Conservation (phyloP, 2,888 invertebrate genomes). For the Cataglyphis rosenhaueri region DNA sequence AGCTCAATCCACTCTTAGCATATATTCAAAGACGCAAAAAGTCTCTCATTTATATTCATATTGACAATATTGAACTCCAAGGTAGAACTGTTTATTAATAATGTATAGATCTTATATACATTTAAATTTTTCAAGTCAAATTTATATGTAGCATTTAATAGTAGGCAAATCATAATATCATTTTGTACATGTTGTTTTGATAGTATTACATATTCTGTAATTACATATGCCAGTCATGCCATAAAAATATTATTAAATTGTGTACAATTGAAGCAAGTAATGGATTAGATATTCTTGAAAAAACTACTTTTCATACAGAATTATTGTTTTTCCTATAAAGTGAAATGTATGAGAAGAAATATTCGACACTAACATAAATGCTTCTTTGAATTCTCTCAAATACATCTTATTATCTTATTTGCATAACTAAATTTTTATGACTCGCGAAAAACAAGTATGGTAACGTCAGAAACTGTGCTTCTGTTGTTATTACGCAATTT, state of each 20-base stretch:
- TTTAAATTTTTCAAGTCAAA: neutral
- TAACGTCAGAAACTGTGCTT: neutral
- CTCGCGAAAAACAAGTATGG: neutral
- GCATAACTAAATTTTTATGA: neutral
- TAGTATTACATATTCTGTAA: neutral
- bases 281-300: neutral
- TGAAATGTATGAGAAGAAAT: neutral
- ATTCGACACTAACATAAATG: neutral
- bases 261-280: neutral
- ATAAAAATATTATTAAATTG: neutral
- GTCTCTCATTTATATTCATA: neutral
- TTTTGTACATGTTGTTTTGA: neutral
- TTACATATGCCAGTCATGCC: neutral
- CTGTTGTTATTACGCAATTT: neutral
- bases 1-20: neutral
- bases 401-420: slow-evolving; percentile 14
- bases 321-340: neutral
- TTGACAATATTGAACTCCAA: neutral
- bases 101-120: neutral
- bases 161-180: neutral
- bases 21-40: neutral
- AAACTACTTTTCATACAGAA: neutral
- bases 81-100: slow-evolving; percentile 3
- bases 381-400: neutral
- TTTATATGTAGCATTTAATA: neutral